These are phyloP conservation scores for Lucifuga dentata DNA, from an alignment of 2,113 vertebrate genomes.

Conservation along the genomic window DNA sequence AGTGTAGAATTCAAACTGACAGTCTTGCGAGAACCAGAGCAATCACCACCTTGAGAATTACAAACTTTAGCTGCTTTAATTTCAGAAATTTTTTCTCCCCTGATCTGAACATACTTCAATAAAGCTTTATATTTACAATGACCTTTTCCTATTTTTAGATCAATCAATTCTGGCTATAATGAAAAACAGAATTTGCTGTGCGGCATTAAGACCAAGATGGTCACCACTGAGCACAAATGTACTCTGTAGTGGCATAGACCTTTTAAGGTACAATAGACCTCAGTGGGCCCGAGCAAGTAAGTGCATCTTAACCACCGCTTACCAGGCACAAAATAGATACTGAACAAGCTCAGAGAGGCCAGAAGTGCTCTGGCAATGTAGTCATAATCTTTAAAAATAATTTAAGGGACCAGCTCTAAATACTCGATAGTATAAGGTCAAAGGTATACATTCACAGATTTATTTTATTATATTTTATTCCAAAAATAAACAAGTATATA, in stretches of 20 bases:
- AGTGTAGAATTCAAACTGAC: constrained; percentile 25
- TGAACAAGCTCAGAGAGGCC: constrained; percentile 14
- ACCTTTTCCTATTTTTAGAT: constrained; percentile 57
- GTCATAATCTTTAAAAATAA: constrained; percentile 15
- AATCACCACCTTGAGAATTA: constrained; percentile 6
- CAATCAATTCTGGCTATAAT: constrained; percentile 59
- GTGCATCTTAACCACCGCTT: constrained; percentile 30
- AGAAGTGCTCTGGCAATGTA: background rate
- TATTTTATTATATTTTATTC: background rate
- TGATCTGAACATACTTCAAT: constrained; percentile 14
- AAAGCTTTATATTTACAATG: constrained; percentile 48
- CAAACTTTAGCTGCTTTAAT: constrained; percentile 18
- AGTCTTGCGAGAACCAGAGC: constrained; percentile 4
- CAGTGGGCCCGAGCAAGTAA: constrained; percentile 37
- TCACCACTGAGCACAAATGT: background rate
- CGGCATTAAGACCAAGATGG: constrained; percentile 18
- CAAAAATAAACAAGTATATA: constrained; percentile 12
- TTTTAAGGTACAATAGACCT: constrained; percentile 51
- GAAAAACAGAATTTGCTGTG: constrained; percentile 40
- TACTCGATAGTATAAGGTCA: background rate
- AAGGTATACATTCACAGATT: background rate
- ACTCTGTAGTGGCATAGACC: constrained; percentile 35
- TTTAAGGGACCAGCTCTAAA: background rate
- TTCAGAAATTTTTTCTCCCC: constrained; percentile 1
- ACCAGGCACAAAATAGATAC: constrained; percentile 28